Evolutionary conservation across 2,797 vertebrate genomes (phyloP), one percentile per base, ranked within the genome.

Genomic region (Typhlichthys eigenmanni): DNA sequence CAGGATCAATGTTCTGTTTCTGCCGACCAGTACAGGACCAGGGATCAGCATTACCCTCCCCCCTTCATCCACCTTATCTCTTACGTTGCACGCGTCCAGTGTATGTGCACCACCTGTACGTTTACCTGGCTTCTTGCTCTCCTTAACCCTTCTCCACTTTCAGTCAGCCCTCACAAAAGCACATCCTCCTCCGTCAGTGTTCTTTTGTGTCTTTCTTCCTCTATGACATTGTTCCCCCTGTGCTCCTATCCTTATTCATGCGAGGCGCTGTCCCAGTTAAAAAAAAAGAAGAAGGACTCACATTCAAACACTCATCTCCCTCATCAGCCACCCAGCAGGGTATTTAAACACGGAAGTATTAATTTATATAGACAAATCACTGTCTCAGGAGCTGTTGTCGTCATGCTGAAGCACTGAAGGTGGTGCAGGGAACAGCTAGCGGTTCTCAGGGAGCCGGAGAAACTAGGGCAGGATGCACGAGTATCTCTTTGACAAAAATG

Each of bases 1-100:
- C 79, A 81, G 80, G 88, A 93, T 93, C 92, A 88, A 93, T 94
- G 90, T 78, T 74, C 85, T 88, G 87, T 90, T 91, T 92, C 87
- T 86, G 85, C 84, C 78, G 83, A 76, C 76, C 77, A 78, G 86
- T 87, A 90, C 85, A 81, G 79, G 74, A 80, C 71, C 66, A 77
- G 83, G 85, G 80, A 87, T 92, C 90, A 91, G 89, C 87, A 87
- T 79, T 88, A 88, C 89, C 63, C 64, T 14, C 61, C 62, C 74
- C 57, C 65, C 55, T 24, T 24, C 34, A 47, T 59, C 24, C 48
- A 17, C 63, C 55, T 82, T 66, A 79, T 81, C 70, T 75, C 57
- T 64, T 59, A n/a, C 8, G 19, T 11, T 54, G 52, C 6, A 13
- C 13, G 52, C 13, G 52, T 54, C 24, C 24, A 29, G 34, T 17